Conservation (phyloP, 2,888 invertebrate genomes). For the Platypus cylindrus region DNA sequence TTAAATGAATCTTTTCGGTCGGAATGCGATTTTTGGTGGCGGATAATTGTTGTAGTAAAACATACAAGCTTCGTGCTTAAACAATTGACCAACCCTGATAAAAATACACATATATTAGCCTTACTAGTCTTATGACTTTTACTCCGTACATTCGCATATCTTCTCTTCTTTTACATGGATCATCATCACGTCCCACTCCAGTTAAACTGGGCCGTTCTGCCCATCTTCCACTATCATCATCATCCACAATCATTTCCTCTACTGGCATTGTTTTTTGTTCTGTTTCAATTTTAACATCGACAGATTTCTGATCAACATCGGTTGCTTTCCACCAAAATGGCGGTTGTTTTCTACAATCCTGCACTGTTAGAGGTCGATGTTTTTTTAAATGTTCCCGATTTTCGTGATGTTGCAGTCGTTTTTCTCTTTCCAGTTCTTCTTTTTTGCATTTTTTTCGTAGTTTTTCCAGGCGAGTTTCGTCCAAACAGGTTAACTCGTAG, state of each 20-base stretch:
- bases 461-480: conserved; percentile 31
- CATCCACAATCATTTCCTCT: neutral
- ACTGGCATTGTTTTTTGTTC: conserved; percentile 2
- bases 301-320: neutral
- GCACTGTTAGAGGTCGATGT: conserved; percentile 17
- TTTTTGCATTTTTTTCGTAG: conserved; percentile 27
- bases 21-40: conserved; percentile 31
- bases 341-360: conserved; percentile 21
- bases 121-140: too few species aligned
- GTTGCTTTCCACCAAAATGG: conserved; percentile 28
- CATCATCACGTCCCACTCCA: conserved; percentile 24
- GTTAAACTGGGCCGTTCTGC: conserved; percentile 39
- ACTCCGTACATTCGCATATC: conserved; percentile 27
- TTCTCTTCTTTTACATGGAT: conserved; percentile 27
- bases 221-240: conserved; percentile 35
- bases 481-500: conserved; percentile 43
- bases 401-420: conserved; percentile 15
- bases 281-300: neutral
- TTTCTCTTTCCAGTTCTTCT: conserved; percentile 21
- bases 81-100: conserved; percentile 42
- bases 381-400: conserved; percentile 17
- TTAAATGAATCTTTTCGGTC: conserved; percentile 20
- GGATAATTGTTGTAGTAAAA: conserved; percentile 46
- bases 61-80: conserved; percentile 42
- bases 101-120: too few species aligned